phyloP scores from a whole-genome alignment of 2,888 invertebrate species.

The Diabrotica balteata region DNA sequence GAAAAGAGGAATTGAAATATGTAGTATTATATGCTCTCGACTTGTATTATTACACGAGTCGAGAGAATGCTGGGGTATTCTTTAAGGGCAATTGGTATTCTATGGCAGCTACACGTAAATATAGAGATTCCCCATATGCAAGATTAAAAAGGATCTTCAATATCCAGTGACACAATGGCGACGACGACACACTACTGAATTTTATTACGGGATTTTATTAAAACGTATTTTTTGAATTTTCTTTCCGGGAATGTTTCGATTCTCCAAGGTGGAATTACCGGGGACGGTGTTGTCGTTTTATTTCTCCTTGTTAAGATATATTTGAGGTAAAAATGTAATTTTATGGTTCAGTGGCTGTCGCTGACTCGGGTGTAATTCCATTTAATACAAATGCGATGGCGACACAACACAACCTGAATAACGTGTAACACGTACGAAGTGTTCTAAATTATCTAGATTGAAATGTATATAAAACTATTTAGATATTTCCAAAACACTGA shows the following conservation, averaged over 20 bases:
- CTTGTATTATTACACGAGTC: conserved; percentile 18
- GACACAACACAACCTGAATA: no score
- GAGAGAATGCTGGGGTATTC: conserved; percentile 18
- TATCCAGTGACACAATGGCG: conserved; percentile 11
- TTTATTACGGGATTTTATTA: conserved; percentile 19
- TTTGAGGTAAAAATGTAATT: conserved; percentile 10
- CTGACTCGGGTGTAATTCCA: no score
- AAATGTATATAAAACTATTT: no score
- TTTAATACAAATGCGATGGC: no score
- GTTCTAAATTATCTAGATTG: no score
- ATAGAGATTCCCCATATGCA: conserved; percentile 27
- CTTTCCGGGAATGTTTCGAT: conserved; percentile 3
- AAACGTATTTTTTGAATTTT: conserved; percentile 15
- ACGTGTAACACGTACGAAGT: no score
- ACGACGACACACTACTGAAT: conserved; percentile 4
- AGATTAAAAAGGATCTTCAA: conserved; percentile 27
- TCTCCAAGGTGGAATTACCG: conserved; percentile 19
- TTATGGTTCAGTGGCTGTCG: conserved; percentile 2
- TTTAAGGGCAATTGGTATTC: conserved; percentile 8
- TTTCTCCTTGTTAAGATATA: conserved; percentile 9
- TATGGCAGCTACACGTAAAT: conserved; percentile 19
- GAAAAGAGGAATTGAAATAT: conserved; percentile 21
- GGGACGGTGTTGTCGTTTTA: conserved; percentile 8
- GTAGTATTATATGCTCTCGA: conserved; percentile 17
- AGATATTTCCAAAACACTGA: no score